phyloP scores from a whole-genome alignment of 1,140 invertebrate genomes.

The Bombus waltoni region DNA sequence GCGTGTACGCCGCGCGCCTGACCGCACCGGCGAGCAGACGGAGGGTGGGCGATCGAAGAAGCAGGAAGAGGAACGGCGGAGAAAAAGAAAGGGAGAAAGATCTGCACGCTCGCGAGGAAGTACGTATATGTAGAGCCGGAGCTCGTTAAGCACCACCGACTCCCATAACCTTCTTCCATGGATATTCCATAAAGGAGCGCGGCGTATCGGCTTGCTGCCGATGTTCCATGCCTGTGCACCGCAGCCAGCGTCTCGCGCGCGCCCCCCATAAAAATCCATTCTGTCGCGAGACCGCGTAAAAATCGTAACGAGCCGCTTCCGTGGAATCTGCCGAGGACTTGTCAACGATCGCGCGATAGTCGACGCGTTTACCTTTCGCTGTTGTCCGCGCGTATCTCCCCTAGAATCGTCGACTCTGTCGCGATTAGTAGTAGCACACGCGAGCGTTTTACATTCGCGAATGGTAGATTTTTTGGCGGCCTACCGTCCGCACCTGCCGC shows the following conservation, averaged over 20 bases:
- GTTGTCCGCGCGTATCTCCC: not conserved
- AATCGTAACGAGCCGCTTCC: conserved; percentile 35
- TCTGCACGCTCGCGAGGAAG: not conserved
- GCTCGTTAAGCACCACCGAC: conserved; percentile 48
- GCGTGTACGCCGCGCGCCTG: not conserved
- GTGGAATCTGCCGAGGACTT: not conserved
- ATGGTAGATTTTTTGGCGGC: not conserved
- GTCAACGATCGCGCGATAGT: not conserved
- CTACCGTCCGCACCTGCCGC: not conserved
- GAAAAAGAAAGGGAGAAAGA: not conserved
- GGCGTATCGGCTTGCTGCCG: not conserved
- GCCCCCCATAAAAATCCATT: conserved; percentile 3
- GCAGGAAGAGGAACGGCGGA: not conserved
- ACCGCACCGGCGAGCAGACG: not conserved
- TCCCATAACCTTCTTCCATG: conserved; percentile 39
- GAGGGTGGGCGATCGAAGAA: conserved; percentile 19
- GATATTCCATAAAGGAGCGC: conserved; percentile 54
- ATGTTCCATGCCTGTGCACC: not conserved
- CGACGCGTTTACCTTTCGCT: not conserved
- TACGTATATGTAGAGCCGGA: conserved; percentile 13
- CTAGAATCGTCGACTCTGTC: not conserved
- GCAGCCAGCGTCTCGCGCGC: not conserved
- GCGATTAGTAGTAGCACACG: not conserved
- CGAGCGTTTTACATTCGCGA: not conserved
- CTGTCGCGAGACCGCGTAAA: conserved; percentile 10